Conservation (phyloP, 2,797 vertebrate species). For the Spinibarbus caldwelli region DNA sequence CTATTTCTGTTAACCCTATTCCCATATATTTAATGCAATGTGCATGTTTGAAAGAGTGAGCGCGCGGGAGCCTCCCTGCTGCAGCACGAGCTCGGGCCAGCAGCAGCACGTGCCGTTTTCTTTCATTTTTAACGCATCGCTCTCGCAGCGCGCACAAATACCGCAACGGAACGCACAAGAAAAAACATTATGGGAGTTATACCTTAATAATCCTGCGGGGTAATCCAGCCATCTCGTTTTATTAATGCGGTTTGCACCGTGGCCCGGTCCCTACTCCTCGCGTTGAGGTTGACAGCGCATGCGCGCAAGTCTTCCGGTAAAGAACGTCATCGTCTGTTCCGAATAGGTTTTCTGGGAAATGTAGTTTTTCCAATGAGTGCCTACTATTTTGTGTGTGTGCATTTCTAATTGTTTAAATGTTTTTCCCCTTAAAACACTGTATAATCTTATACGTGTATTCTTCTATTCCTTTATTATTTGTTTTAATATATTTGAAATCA, state of each 20-base stretch:
- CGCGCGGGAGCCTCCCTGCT: constrained; percentile 33
- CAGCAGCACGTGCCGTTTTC: constrained; percentile 33
- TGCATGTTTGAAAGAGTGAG: background rate
- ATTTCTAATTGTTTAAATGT: background rate
- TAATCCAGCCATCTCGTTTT: constrained; percentile 94
- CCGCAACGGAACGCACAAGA: background rate
- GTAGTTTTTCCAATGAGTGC: background rate
- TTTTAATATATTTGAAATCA: background rate
- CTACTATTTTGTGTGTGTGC: background rate
- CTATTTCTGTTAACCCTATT: background rate
- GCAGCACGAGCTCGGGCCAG: constrained; percentile 2
- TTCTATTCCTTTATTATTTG: background rate
- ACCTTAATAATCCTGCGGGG: constrained; percentile 97
- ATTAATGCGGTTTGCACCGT: constrained; percentile 80
- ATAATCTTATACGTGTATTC: background rate
- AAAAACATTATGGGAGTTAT: background rate
- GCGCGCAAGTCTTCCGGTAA: constrained; percentile 75
- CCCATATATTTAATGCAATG: background rate
- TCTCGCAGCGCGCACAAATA: background rate
- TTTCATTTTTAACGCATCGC: background rate
- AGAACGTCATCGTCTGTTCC: constrained; percentile 59
- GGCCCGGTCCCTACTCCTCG: constrained; percentile 74
- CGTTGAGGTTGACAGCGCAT: constrained; percentile 72
- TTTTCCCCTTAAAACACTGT: background rate
- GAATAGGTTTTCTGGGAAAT: constrained; percentile 31